Percentiles rank a stretch among this genome's conserved stretches.
Conservation (phyloP, 2,113 vertebrate species). For the Embiotoca jacksoni region DNA sequence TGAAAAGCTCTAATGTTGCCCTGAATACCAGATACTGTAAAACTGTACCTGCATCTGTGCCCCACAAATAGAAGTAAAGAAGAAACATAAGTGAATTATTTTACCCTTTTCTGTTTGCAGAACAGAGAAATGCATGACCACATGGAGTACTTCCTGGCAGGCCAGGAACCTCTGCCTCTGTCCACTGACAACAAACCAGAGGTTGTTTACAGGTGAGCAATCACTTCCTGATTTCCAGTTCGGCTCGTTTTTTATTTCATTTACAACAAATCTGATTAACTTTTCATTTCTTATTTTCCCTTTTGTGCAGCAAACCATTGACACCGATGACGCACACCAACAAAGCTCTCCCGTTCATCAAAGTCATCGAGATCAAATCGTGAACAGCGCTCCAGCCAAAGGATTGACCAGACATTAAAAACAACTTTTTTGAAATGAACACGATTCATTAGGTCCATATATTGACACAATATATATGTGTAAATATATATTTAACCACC, state of each 20-base stretch:
- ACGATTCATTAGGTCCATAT: no score
- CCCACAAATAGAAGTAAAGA: background rate
- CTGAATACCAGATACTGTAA: background rate
- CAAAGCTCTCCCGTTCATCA: constrained; percentile 90
- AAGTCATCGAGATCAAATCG: constrained; percentile 89
- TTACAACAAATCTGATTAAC: no score
- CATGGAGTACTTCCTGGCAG: constrained; percentile 87
- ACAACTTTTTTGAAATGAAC: no score
- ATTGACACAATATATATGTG: background rate
- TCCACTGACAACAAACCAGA: constrained; percentile 83
- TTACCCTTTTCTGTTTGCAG: constrained; percentile 72
- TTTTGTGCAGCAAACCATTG: constrained; percentile 82
- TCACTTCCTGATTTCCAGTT: background rate
- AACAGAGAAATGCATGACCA: constrained; percentile 93
- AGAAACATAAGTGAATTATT: background rate
- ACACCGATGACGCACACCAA: constrained; percentile 73
- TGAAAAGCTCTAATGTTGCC: background rate
- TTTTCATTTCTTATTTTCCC: background rate
- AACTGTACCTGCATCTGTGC: background rate
- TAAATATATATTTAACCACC: constrained; percentile 60
- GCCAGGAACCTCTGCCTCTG: constrained; percentile 71
- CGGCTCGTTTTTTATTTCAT: background rate
- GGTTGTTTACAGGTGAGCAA: constrained; percentile 85
- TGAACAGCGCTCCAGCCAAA: constrained; percentile 57
- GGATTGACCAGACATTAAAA: constrained; percentile 8